Evolutionary conservation across 2,888 invertebrate species (phyloP).

Genomic region (Leistus spinibarbis): DNA sequence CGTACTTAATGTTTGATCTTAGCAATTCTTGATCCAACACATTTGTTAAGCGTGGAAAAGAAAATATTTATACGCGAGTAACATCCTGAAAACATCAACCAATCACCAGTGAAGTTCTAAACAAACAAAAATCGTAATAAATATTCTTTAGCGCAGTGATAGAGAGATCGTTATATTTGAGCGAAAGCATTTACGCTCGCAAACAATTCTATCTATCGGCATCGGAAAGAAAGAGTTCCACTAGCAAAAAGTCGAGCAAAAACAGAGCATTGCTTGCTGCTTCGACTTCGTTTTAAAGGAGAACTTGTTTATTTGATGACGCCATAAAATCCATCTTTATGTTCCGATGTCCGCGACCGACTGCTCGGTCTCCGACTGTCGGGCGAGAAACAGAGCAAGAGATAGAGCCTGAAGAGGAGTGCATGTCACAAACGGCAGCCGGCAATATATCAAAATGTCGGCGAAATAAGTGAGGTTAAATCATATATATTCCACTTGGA

Average conservation of each 20-base stretch:
- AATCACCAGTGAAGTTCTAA: slow-evolving; percentile 26
- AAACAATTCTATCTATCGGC: background rate
- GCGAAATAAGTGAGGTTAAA: slow-evolving; percentile 35
- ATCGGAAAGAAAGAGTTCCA: background rate
- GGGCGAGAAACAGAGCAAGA: too few species aligned
- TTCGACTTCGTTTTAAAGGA: background rate
- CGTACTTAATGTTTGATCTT: too few species aligned
- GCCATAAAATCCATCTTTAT: slow-evolving; percentile 37
- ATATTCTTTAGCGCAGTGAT: slow-evolving; percentile 5
- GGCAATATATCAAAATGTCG: slow-evolving; percentile 31
- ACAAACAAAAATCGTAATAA: slow-evolving; percentile 22
- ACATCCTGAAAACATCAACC: slow-evolving; percentile 12
- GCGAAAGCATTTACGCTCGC: background rate
- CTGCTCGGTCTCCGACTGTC: background rate
- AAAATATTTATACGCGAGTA: slow-evolving; percentile 22
- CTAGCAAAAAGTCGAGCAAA: background rate
- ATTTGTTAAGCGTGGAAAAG: background rate
- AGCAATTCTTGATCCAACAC: background rate
- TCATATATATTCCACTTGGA: background rate
- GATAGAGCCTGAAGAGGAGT: slow-evolving; percentile 17
- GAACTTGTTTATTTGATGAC: slow-evolving; percentile 37
- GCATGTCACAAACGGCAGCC: slow-evolving; percentile 23
- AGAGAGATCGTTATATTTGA: slow-evolving; percentile 9
- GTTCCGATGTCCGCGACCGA: slow-evolving; percentile 8
- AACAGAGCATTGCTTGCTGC: background rate